These are phyloP conservation scores for Stratiolaelaps scimitus DNA, from an alignment of 1,140 invertebrate species.

Conservation along the genomic window DNA sequence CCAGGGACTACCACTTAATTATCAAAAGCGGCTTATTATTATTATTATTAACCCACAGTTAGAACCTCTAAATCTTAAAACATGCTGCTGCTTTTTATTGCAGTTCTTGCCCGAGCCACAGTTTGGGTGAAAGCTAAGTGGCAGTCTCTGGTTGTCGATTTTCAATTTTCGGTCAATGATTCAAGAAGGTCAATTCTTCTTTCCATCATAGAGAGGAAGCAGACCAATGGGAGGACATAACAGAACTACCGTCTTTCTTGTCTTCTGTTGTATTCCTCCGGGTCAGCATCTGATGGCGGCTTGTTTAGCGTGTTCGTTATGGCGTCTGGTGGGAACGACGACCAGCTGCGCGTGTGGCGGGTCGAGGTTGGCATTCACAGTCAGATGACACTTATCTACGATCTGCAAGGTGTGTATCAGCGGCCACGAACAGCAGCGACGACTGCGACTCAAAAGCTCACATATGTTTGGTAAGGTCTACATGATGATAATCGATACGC, in stretches of 20 bases:
- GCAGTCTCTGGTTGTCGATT: too few species aligned
- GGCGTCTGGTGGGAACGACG: constrained; percentile 57
- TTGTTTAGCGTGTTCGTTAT: constrained; percentile 45
- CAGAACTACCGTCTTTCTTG: neutral
- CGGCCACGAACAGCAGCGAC: constrained; percentile 29
- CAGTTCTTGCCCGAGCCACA: too few species aligned
- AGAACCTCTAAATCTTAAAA: too few species aligned
- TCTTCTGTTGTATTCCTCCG: too few species aligned
- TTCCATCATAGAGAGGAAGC: constrained; percentile 34
- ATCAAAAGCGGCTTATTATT: too few species aligned
- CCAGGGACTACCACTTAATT: too few species aligned
- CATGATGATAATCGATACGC: too few species aligned
- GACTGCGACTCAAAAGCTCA: constrained; percentile 22
- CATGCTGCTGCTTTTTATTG: too few species aligned
- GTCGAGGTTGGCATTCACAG: constrained; percentile 43
- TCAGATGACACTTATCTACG: constrained; percentile 35
- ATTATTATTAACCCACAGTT: too few species aligned
- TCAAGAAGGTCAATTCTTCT: constrained; percentile 23
- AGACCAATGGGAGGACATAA: constrained; percentile 34
- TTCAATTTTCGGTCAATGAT: too few species aligned
- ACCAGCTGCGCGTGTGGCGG: constrained; percentile 59
- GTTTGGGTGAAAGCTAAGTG: too few species aligned
- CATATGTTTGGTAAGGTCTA: neutral
- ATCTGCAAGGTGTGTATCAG: constrained; percentile 31
- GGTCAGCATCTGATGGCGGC: constrained; percentile 31